A percentile compares a stretch with the other conserved stretches of the same genome.
These are phyloP conservation scores for Lagorchestes hirsutus DNA, from an alignment of 2,797 vertebrate genomes.

Conservation along the genomic window DNA sequence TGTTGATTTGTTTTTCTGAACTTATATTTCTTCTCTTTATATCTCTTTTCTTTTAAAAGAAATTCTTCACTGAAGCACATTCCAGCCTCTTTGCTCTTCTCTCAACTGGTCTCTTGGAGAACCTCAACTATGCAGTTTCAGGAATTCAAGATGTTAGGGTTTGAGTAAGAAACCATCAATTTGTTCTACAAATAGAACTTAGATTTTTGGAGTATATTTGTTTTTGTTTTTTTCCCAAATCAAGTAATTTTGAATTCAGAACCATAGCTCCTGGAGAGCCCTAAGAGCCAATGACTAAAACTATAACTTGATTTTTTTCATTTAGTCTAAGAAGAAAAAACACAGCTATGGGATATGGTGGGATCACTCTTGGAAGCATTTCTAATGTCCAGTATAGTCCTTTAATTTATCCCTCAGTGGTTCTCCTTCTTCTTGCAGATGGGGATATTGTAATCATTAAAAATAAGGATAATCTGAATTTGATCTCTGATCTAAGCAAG, in stretches of 20 bases:
- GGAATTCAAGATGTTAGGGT: conserved; percentile 38
- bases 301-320: conserved; percentile 40
- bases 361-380: background rate
- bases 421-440: background rate
- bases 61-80: background rate
- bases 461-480: background rate
- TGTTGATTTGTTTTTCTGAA: background rate
- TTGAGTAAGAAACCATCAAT: conserved; percentile 68
- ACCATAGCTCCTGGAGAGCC: conserved; percentile 47
- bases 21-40: background rate
- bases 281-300: conserved; percentile 46
- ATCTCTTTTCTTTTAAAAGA: background rate
- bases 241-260: conserved; percentile 61
- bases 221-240: background rate
- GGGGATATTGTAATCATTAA: background rate
- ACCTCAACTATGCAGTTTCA: conserved; percentile 30
- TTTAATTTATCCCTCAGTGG: background rate
- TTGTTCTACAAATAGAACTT: conserved; percentile 30
- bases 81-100: background rate
- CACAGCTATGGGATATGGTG: background rate
- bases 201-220: background rate
- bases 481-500: conserved; percentile 17
- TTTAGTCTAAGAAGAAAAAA: conserved; percentile 14
- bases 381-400: background rate
- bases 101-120: background rate